Evolutionary conservation across 2,888 invertebrate genomes (phyloP).

Genomic region (Acleris cristana): DNA sequence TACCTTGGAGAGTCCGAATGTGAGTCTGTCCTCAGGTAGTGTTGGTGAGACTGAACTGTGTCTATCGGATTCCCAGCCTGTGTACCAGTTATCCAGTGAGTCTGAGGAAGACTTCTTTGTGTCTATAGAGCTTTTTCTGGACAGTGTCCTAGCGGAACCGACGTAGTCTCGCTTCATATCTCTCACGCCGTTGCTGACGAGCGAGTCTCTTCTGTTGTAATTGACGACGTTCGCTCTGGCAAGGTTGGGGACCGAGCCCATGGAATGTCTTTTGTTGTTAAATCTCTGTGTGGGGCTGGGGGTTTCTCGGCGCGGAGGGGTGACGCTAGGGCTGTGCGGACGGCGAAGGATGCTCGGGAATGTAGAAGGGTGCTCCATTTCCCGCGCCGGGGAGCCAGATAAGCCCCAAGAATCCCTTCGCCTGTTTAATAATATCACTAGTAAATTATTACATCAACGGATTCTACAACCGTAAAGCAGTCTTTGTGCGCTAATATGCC

Average conservation of each 20-base stretch:
- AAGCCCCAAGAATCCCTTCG: conserved; percentile 85
- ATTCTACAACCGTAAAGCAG: conserved; percentile 28
- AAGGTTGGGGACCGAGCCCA: conserved; percentile 76
- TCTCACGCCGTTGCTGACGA: conserved; percentile 66
- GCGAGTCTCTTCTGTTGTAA: conserved; percentile 74
- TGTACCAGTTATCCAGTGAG: conserved; percentile 88
- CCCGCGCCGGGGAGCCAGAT: conserved; percentile 83
- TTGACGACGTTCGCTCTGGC: conserved; percentile 69
- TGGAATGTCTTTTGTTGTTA: conserved; percentile 70
- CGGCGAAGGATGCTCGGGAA: conserved; percentile 88
- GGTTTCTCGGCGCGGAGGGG: conserved; percentile 78
- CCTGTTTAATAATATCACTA: conserved; percentile 63
- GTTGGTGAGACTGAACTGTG: conserved; percentile 85
- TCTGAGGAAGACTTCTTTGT: conserved; percentile 86
- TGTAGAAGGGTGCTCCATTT: conserved; percentile 87
- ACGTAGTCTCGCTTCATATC: conserved; percentile 83
- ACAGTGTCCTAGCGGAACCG: conserved; percentile 70
- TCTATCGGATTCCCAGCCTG: conserved; percentile 87
- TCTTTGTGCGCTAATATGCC: conserved; percentile 21
- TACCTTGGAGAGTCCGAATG: conserved; percentile 72
- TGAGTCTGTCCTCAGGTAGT: conserved; percentile 82
- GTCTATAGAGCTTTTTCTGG: conserved; percentile 80
- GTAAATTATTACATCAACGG: conserved; percentile 35
- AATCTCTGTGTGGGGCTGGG: conserved; percentile 73
- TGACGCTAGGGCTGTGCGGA: conserved; percentile 75